A percentile compares a stretch with the other conserved stretches of the same genome.
Evolutionary conservation across 2,113 vertebrate species (phyloP).

Genomic region (Emberiza fucata): DNA sequence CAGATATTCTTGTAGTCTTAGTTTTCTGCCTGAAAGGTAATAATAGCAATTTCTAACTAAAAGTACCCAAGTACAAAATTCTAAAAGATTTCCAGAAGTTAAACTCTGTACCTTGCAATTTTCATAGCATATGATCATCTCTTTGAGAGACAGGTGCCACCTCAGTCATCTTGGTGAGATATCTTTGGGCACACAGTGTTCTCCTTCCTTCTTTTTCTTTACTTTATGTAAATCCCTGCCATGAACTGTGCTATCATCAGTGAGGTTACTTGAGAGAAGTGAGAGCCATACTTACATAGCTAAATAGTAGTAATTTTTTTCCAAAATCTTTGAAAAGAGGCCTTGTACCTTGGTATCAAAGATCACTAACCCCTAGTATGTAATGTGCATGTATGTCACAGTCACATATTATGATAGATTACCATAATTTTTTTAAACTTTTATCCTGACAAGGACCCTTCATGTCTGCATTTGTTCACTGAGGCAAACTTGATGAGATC

Average conservation of each 20-base stretch:
- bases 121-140: neutral
- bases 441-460: neutral
- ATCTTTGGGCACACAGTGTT: neutral
- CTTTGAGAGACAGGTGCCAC: neutral
- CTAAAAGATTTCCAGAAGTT: neutral
- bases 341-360: neutral
- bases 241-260: neutral
- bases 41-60: neutral
- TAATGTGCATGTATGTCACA: neutral
- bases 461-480: neutral
- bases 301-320: neutral
- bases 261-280: neutral
- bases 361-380: neutral
- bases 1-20: neutral
- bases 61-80: neutral
- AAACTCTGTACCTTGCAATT: neutral
- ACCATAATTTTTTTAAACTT: neutral
- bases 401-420: neutral
- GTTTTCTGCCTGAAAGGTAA: neutral
- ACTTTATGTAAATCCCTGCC: neutral
- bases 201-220: neutral
- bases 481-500: neutral
- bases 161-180: neutral
- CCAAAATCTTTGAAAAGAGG: neutral
- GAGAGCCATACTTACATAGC: neutral